Conservation (phyloP, 2,797 vertebrate species). For the Spizella passerina region DNA sequence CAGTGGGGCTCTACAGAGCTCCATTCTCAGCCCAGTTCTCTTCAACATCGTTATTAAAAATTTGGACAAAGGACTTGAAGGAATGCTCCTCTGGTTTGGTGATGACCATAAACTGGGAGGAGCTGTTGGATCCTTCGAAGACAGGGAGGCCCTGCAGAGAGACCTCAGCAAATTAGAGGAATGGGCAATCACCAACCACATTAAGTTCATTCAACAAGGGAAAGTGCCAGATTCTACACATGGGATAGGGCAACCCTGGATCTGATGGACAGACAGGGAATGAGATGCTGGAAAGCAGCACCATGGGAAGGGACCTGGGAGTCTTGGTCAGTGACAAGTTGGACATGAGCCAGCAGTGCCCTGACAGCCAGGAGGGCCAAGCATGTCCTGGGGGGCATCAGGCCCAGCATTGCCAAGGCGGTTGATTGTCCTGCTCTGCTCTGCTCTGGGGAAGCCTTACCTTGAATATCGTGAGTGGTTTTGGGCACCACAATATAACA, state of each 20-base stretch:
- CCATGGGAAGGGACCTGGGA: fast-evolving
- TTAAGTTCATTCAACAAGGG: background rate
- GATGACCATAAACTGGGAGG: background rate
- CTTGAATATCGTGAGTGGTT: fast-evolving
- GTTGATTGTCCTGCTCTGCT: fast-evolving
- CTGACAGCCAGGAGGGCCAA: background rate
- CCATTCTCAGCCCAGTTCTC: background rate
- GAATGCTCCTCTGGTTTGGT: background rate
- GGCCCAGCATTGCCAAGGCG: fast-evolving
- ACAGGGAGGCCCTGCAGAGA: background rate
- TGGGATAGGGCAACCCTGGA: fast-evolving
- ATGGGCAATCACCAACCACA: background rate
- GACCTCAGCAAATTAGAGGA: background rate
- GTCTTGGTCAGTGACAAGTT: fast-evolving
- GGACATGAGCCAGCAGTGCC: background rate
- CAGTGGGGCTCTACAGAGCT: background rate
- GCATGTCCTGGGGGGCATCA: fast-evolving
- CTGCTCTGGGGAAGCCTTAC: background rate
- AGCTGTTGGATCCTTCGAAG: fast-evolving
- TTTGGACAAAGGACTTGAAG: background rate
- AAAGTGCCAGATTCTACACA: background rate
- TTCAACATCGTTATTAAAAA: fast-evolving
- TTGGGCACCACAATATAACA: background rate
- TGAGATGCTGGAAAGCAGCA: fast-evolving
- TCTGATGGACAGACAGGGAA: background rate